Evolutionary conservation across 2,888 invertebrate species (phyloP).

Genomic region (Barypeithes pellucidus): DNA sequence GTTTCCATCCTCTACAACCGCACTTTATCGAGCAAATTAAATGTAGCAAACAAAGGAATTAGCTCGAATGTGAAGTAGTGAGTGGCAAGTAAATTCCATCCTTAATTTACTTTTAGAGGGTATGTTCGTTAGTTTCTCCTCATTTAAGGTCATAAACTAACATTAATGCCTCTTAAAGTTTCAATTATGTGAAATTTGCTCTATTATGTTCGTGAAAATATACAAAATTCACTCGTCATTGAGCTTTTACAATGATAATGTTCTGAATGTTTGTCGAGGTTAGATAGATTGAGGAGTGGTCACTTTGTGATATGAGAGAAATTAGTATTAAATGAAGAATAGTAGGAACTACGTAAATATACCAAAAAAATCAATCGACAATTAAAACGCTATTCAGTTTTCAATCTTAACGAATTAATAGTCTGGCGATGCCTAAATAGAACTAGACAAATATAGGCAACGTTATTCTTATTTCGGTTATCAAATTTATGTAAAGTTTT

Average conservation of each 20-base stretch:
- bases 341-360: no score
- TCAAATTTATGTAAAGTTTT: no score
- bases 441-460: no score
- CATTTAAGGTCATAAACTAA: conserved; percentile 11
- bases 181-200: conserved; percentile 13
- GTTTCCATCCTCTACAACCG: conserved; percentile 1
- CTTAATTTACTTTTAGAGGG: conserved; percentile 18
- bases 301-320: no score
- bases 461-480: no score
- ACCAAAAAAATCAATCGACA: no score
- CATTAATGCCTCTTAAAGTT: conserved; percentile 2
- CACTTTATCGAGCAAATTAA: conserved; percentile 6
- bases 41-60: conserved; percentile 18
- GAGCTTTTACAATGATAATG: neutral
- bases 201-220: conserved; percentile 1
- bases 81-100: conserved; percentile 17
- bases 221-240: neutral
- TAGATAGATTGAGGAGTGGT: neutral
- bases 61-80: conserved; percentile 14
- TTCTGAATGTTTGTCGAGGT: neutral
- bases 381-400: no score
- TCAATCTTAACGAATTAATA: no score
- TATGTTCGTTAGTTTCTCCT: conserved; percentile 12
- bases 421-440: no score
- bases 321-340: no score